phyloP scores from a whole-genome alignment of 2,888 invertebrate species.

The Andrena dorsata region DNA sequence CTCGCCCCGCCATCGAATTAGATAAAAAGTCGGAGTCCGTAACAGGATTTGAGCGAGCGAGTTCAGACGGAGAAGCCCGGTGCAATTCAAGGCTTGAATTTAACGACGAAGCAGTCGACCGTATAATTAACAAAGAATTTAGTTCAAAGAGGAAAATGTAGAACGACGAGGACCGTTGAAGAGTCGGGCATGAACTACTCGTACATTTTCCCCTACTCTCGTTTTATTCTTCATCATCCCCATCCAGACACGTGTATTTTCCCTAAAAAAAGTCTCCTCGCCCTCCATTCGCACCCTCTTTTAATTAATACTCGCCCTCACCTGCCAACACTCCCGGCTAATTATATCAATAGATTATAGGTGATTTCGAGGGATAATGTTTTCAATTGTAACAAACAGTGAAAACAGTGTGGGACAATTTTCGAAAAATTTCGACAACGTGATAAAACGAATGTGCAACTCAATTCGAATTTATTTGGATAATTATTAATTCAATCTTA shows the following conservation, averaged over 20 bases:
- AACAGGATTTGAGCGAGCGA: slow-evolving; percentile 46
- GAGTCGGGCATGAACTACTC: slow-evolving; percentile 54
- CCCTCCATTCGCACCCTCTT: slow-evolving; percentile 25
- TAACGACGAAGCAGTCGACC: slow-evolving; percentile 73
- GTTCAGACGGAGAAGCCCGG: slow-evolving; percentile 13
- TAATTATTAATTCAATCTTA: not conserved
- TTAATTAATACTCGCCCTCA: slow-evolving; percentile 41
- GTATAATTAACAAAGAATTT: slow-evolving; percentile 78
- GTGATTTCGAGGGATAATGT: not conserved
- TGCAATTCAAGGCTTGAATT: slow-evolving; percentile 72
- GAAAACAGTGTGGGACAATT: not conserved
- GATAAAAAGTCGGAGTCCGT: slow-evolving; percentile 35
- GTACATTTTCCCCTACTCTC: slow-evolving; percentile 43
- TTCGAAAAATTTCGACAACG: not conserved
- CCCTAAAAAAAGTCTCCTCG: not conserved
- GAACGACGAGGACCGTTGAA: slow-evolving; percentile 53
- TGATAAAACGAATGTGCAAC: too few relatives aligned
- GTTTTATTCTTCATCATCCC: slow-evolving; percentile 46
- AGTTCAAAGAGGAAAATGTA: slow-evolving; percentile 62
- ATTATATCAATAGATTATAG: slow-evolving; percentile 20
- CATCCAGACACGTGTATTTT: slow-evolving; percentile 38
- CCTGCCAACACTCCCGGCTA: slow-evolving; percentile 29
- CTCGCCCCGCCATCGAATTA: slow-evolving; percentile 1
- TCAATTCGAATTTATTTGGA: too few relatives aligned
- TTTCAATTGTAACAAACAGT: not conserved